Base-by-base conservation (phyloP, 2,113 vertebrate species). In the Axis porcinus region DNA sequence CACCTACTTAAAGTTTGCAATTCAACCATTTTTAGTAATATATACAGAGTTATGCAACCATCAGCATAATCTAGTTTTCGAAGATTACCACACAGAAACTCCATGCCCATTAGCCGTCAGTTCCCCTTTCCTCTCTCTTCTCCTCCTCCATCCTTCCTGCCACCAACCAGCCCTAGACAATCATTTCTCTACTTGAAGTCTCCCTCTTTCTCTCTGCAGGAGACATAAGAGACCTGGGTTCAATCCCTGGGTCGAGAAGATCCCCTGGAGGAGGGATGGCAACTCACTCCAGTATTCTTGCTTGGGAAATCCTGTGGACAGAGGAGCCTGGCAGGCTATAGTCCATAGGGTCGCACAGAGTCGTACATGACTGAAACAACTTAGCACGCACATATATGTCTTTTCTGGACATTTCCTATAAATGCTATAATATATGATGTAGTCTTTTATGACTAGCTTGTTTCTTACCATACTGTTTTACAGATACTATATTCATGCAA, bases 141-240 rank as follows among this genome's bases (percentile, higher is more conserved):
- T 30, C 2, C n/a, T 1, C 7, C 0, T 6, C 0, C 23, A 30
- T 23, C 47, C 3, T 4, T 15, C 19, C 54, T 14, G 83, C 9
- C 8, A 33, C 23, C 21, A 85, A 21, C 28, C 12, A 57, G 1
- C 14, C 8, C 4, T 17, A 78, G 15, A 19, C 11, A 78, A 84
- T 50, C 36, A 92, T 19, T 52, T 79, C 55, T 85, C 2, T 30
- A 81, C 14, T 62, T 52, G 40, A 8, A 74, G 13, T 15, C 13
- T 76, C 12, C 70, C 54, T 19, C 17, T 54, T 17, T 54, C 54
- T 54, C 54, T 19, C 19, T 43, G 36, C 5, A 74, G 70, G 36
- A 74, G 21, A 74, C 10, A 74, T 7, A 74, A 40, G 36, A 25
- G 36, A 43, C 21, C 21, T 74, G 70, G 36, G 36, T 40, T 74